These are phyloP conservation scores for Laupala kohalensis DNA, from an alignment of 1,140 invertebrate species.

Conservation along the genomic window DNA sequence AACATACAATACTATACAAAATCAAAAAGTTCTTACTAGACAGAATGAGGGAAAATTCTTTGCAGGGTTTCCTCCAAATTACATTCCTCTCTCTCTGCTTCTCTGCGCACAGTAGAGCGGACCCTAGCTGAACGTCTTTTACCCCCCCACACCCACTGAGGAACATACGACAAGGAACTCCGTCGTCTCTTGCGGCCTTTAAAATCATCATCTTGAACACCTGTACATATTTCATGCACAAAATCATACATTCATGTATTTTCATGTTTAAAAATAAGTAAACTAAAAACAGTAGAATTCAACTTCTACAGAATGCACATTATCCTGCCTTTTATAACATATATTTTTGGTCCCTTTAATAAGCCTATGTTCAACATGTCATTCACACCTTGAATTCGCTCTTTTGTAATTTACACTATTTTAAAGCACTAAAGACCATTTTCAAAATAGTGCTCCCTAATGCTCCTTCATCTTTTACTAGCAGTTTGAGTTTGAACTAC, in stretches of 20 bases:
- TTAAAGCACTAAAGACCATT: not conserved
- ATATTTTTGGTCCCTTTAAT: too few relatives aligned
- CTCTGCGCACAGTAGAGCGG: constrained; percentile 35
- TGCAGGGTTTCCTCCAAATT: constrained; percentile 47
- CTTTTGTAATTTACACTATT: not conserved
- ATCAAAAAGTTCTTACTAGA: constrained; percentile 31
- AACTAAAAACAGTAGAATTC: not conserved
- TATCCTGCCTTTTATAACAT: too few relatives aligned
- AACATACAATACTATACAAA: not conserved
- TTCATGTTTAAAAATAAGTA: not conserved
- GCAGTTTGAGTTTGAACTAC: too few relatives aligned
- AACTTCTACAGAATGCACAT: too few relatives aligned
- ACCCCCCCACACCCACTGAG: constrained; percentile 59
- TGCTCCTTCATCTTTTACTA: too few relatives aligned
- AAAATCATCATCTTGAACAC: constrained; percentile 23
- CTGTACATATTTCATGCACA: not conserved
- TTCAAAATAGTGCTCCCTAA: not conserved
- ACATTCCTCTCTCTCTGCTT: constrained; percentile 46
- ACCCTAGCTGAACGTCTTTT: constrained; percentile 52
- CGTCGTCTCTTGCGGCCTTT: constrained; percentile 34
- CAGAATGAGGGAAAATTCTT: constrained; percentile 39
- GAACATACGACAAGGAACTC: constrained; percentile 48
- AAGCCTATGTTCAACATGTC: not conserved
- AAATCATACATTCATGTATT: constrained; percentile 17
- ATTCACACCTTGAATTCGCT: not conserved